Percentiles rank a stretch among this genome's conserved stretches.
Conservation (phyloP, 23 tunicate genomes). For the Trididemnum clinides region DNA sequence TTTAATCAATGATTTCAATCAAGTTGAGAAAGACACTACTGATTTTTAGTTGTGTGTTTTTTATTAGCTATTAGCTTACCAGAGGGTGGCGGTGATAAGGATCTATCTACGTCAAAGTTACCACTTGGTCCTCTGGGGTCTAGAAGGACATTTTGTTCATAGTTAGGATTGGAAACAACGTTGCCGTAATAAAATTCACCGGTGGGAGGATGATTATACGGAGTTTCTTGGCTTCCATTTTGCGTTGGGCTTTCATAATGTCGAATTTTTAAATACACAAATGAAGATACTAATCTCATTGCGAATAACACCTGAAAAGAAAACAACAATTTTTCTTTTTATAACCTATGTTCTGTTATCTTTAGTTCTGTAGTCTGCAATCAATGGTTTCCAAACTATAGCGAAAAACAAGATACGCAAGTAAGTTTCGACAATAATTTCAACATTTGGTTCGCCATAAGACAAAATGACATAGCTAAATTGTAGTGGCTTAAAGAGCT, state of each 20-base stretch:
- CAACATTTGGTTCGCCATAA: not conserved
- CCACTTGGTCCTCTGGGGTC: not conserved
- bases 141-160: conserved; percentile 45
- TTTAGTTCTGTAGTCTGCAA: no score
- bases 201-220: not conserved
- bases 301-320: conserved; percentile 64
- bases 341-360: not conserved
- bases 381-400: no score
- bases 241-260: conserved; percentile 63
- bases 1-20: no score
- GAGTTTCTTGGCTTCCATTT: not conserved
- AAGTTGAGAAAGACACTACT: no score
- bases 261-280: conserved; percentile 86
- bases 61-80: no score
- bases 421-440: not conserved
- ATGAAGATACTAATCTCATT: conserved; percentile 59
- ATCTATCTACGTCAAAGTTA: not conserved
- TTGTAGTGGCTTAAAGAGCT: no score
- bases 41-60: no score
- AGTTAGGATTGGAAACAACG: conserved; percentile 58
- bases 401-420: no score
- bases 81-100: not conserved
- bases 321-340: no score
- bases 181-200: not conserved
- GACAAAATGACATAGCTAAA: no score